Percentiles rank a stretch among this genome's conserved stretches.
Evolutionary conservation across 2,113 vertebrate genomes (phyloP).

Genomic region (Vanacampus margaritifer): DNA sequence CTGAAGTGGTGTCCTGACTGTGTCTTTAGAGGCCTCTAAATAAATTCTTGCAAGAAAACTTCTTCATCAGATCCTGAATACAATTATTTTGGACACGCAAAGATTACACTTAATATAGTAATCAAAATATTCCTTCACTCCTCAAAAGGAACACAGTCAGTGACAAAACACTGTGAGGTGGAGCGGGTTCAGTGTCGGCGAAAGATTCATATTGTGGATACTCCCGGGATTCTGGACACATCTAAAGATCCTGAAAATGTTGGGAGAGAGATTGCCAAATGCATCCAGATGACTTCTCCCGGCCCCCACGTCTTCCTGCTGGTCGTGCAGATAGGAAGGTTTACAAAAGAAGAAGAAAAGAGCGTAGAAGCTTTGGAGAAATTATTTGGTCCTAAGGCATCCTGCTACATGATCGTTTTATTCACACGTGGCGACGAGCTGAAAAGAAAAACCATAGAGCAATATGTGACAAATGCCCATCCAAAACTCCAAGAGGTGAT

Average conservation of each 20-base stretch:
- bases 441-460: neutral
- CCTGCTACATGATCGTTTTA: constrained; percentile 29
- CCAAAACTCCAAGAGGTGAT: constrained; percentile 23
- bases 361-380: constrained; percentile 32
- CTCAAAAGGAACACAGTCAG: neutral
- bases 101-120: too few species aligned
- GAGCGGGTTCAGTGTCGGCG: constrained; percentile 1
- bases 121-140: too few species aligned
- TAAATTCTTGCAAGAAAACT: too few species aligned
- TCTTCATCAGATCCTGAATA: too few species aligned
- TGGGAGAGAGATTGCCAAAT: constrained; percentile 29
- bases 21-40: too few species aligned
- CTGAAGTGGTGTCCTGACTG: too few species aligned
- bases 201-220: constrained; percentile 27
- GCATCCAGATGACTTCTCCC: constrained; percentile 32
- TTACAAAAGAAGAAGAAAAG: constrained; percentile 40
- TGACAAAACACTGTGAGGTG: constrained; percentile 17
- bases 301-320: constrained; percentile 40
- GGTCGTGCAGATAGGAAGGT: constrained; percentile 32
- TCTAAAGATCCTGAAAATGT: constrained; percentile 9
- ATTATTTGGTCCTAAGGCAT: constrained; percentile 22
- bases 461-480: constrained; percentile 1
- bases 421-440: constrained; percentile 35
- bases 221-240: constrained; percentile 31
- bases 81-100: too few species aligned